Percentiles rank a stretch among this genome's conserved stretches.
Conservation (phyloP, 2,888 invertebrate genomes). For the Diarsia rubi region DNA sequence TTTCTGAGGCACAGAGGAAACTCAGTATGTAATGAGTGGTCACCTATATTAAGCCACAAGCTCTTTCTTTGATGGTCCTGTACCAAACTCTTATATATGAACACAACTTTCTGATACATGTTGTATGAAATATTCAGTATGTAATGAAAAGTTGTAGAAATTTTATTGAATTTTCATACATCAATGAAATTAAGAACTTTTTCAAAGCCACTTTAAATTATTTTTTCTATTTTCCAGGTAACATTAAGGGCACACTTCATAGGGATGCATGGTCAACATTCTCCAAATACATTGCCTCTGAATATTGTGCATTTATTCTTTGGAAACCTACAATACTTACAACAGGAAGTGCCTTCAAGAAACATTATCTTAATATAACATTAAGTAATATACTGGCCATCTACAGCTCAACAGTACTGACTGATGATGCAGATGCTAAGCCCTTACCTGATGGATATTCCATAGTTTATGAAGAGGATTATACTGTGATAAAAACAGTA, state of each 20-base stretch:
- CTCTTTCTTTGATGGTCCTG: neutral
- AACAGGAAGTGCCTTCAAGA: conserved; percentile 86
- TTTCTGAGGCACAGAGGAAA: too few species aligned
- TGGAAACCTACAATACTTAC: conserved; percentile 87
- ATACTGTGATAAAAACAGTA: conserved; percentile 81
- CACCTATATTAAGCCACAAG: too few species aligned
- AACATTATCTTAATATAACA: conserved; percentile 87
- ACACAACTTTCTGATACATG: neutral
- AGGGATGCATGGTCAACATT: conserved; percentile 88
- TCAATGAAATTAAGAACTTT: neutral
- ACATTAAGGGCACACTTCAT: conserved; percentile 87
- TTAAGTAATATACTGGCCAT: conserved; percentile 84
- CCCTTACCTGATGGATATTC: conserved; percentile 78
- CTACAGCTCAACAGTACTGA: conserved; percentile 81
- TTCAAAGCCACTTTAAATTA: neutral
- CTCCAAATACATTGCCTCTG: conserved; percentile 83
- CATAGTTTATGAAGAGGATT: conserved; percentile 77
- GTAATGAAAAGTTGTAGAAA: too few species aligned
- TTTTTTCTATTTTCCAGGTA: conserved; percentile 75
- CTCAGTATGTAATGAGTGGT: too few species aligned
- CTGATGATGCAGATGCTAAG: conserved; percentile 70
- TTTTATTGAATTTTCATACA: too few species aligned
- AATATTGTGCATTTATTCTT: conserved; percentile 83
- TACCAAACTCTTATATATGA: neutral
- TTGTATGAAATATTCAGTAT: neutral